Evolutionary conservation across 2,113 vertebrate species (phyloP), one percentile per base, ranked within the genome.

Genomic region (Otolemur garnettii): DNA sequence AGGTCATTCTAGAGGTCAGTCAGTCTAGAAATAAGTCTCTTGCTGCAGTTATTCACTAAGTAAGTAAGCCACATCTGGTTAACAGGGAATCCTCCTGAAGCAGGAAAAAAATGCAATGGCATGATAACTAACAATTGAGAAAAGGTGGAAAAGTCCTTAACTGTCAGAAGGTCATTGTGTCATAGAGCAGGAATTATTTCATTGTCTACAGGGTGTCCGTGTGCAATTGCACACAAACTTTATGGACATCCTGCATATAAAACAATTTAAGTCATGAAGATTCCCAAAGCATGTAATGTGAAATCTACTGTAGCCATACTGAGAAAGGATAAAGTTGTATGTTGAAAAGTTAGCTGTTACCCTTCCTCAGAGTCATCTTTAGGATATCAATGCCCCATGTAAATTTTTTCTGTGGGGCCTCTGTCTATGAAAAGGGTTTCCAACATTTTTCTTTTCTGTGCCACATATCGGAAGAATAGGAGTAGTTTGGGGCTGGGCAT

Each of bases 11-110:
- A 5, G 24, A 84, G 22, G 17, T 93, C 57, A 83, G 13, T 57
- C 13, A 94, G 22, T 93, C 11, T 96, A 91, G 82, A 95, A 95
- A 95, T 22, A 86, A 93, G 91, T 45, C 17, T 64, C 93, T 94
- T 74, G 24, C 53, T 74, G 13, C 2, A 38, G 9, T 94, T 91
- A 71, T 79, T 96, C 78, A 69, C 21, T 85, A 90, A 91, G 9
- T 62, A 53, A 84, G n/a, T 38, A 75, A 94, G 24, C 8, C 7
- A 57, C 9, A 75, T 17, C 30, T 89, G 74, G 24, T 2, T 59
- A 88, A 78, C 17, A 87, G 38, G 90, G 35, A 45, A 92, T 45
- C 82, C 38, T 62, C 28, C 86, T 96, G 22, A 93, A 95, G 53
- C n/a, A 81, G 55, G 2, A 86, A 96, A 69, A 55, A 55, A 83